Evolutionary conservation across 64 coral and sea anemone genomes (phyloP).

Genomic region (Pocillopora damicornis): DNA sequence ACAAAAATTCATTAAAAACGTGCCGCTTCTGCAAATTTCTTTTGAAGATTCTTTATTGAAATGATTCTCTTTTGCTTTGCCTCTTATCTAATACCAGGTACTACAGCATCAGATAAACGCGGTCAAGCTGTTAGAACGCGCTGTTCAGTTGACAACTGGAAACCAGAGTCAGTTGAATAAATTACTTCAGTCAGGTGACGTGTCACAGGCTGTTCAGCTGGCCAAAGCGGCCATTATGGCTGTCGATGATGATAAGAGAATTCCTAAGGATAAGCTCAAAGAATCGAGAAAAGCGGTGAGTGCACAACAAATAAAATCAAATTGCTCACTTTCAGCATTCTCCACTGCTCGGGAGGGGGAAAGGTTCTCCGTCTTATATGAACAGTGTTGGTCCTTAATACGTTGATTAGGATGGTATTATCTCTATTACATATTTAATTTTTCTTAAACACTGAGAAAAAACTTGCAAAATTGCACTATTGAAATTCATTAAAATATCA

Average conservation of each 20-base stretch:
- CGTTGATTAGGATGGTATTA: too few species aligned
- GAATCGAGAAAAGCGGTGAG: not conserved
- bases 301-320: not conserved
- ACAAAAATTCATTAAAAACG: too few species aligned
- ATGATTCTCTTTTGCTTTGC: not conserved
- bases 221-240: conserved; percentile 19
- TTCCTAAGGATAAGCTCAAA: not conserved
- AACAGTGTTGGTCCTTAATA: too few species aligned
- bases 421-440: too few species aligned
- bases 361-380: too few species aligned
- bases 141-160: not conserved
- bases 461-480: too few species aligned
- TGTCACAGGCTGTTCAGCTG: conserved; percentile 3
- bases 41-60: not conserved
- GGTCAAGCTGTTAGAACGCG: not conserved
- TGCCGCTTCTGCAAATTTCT: not conserved
- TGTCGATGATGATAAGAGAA: conserved; percentile 18
- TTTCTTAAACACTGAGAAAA: too few species aligned
- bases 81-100: not conserved
- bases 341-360: too few species aligned
- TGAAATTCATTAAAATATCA: too few species aligned
- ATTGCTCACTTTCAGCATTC: not conserved
- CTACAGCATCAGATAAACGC: not conserved
- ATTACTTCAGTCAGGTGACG: conserved; percentile 31
- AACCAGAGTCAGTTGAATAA: conserved; percentile 8